A percentile compares a stretch with the other conserved stretches of the same genome.
Evolutionary conservation across 1,140 invertebrate genomes (phyloP).

Genomic region (Adoxophyes honmai): DNA sequence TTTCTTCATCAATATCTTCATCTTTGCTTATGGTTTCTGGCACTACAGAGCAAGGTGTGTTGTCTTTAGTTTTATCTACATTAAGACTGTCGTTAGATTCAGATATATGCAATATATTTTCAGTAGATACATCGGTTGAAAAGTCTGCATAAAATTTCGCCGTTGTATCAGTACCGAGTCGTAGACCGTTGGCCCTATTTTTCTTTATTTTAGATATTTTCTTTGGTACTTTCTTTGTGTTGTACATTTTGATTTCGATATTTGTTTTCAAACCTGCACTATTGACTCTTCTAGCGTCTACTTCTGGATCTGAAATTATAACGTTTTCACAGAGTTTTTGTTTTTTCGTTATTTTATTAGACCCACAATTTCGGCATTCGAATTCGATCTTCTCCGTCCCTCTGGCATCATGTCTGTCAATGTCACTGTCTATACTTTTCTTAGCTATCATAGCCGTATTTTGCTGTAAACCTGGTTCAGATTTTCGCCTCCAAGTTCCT

Average conservation of each 20-base stretch:
- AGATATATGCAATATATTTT: conserved; percentile 79
- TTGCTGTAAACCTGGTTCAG: conserved; percentile 81
- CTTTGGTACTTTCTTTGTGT: conserved; percentile 82
- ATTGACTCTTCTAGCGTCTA: conserved; percentile 41
- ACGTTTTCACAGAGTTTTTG: conserved; percentile 37
- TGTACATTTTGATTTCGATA: conserved; percentile 79
- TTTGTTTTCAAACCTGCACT: conserved; percentile 39
- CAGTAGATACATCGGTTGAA: conserved; percentile 76
- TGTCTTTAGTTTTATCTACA: conserved; percentile 49
- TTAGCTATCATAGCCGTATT: conserved; percentile 46
- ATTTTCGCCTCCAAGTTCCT: conserved; percentile 83
- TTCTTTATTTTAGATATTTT: conserved; percentile 82
- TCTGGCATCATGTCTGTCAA: conserved; percentile 45
- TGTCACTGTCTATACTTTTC: conserved; percentile 57
- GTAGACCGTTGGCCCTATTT: conserved; percentile 75
- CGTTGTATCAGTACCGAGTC: conserved; percentile 70
- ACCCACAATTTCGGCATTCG: conserved; percentile 66
- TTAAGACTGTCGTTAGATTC: conserved; percentile 81
- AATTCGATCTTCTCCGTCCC: conserved; percentile 67
- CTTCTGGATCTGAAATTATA: conserved; percentile 53
- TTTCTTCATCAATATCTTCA: conserved; percentile 70
- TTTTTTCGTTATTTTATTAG: conserved; percentile 63
- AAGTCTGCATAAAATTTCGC: conserved; percentile 83
- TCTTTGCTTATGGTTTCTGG: conserved; percentile 58
- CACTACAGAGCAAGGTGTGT: conserved; percentile 28